phyloP scores from a whole-genome alignment of 37 sponge, comb jelly and placozoan genomes.

The Dysidea cf. avara region DNA sequence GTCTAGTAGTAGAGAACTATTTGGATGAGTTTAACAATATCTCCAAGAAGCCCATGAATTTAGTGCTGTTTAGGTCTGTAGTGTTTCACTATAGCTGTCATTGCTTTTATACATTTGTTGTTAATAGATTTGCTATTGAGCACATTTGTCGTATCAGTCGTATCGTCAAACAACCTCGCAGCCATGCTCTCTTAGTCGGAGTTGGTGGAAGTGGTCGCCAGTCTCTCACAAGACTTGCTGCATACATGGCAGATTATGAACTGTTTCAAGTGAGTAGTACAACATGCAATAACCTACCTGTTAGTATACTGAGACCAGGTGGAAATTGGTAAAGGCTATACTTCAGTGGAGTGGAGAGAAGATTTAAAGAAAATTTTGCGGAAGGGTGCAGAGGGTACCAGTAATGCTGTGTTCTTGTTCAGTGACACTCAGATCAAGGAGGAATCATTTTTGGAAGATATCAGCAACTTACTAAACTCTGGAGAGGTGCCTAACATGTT shows the following conservation, averaged over 20 bases:
- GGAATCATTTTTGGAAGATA: constrained; percentile 95
- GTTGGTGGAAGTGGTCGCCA: constrained; percentile 95
- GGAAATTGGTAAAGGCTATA: constrained; percentile 97
- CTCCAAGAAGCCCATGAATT: constrained; percentile 98
- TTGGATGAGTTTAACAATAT: constrained; percentile 97
- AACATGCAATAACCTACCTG: neutral
- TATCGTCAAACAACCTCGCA: constrained; percentile 91
- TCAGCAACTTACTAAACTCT: constrained; percentile 90
- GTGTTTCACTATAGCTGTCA: neutral
- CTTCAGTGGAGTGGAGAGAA: constrained; percentile 94
- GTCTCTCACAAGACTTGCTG: constrained; percentile 85
- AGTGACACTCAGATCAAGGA: constrained; percentile 95
- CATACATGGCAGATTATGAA: constrained; percentile 96
- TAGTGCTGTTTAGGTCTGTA: constrained; percentile 93
- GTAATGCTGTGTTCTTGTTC: constrained; percentile 89
- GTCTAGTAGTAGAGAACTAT: constrained; percentile 86
- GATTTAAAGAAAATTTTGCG: constrained; percentile 93
- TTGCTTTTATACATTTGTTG: neutral
- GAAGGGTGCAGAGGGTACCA: constrained; percentile 81
- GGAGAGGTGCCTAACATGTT: constrained; percentile 99
- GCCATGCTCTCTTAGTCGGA: constrained; percentile 93
- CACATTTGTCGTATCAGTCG: constrained; percentile 92
- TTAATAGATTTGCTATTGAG: constrained; percentile 94
- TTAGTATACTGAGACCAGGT: constrained; percentile 46
- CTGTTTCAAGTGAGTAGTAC: constrained; percentile 78